Evolutionary conservation across 2,113 vertebrate genomes (phyloP).

Genomic region (Scalopus aquaticus): DNA sequence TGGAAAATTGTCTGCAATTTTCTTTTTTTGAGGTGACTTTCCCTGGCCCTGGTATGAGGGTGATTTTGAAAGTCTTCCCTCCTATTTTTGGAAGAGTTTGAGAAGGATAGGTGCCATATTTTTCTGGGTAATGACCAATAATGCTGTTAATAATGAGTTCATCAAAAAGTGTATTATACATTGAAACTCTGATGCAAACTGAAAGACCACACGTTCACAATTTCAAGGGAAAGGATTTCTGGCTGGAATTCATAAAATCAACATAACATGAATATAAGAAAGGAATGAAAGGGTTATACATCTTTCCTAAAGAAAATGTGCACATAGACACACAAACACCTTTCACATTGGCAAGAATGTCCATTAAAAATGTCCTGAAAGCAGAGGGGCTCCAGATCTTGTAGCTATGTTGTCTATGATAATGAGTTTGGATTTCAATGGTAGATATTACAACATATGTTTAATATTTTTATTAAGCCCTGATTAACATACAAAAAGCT

Average conservation of each 20-base stretch:
- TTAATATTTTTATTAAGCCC: not conserved
- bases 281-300: not conserved
- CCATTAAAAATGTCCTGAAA: not conserved
- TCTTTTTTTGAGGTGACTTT: no score
- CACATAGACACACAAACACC: not conserved
- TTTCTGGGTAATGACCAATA: not conserved
- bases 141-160: not conserved
- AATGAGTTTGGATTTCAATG: not conserved
- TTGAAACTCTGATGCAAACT: not conserved
- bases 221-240: not conserved
- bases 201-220: not conserved
- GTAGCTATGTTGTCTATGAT: not conserved
- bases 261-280: not conserved
- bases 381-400: not conserved
- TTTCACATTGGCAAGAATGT: not conserved
- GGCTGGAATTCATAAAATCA: not conserved
- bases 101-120: not conserved
- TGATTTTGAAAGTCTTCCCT: no score
- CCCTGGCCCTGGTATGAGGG: no score
- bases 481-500: not conserved
- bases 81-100: no score
- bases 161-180: not conserved
- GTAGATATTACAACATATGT: not conserved
- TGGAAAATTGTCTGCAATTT: no score
- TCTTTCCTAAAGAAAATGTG: not conserved